Evolutionary conservation across 2,113 vertebrate genomes (phyloP).

Genomic region (Alosa alosa): DNA sequence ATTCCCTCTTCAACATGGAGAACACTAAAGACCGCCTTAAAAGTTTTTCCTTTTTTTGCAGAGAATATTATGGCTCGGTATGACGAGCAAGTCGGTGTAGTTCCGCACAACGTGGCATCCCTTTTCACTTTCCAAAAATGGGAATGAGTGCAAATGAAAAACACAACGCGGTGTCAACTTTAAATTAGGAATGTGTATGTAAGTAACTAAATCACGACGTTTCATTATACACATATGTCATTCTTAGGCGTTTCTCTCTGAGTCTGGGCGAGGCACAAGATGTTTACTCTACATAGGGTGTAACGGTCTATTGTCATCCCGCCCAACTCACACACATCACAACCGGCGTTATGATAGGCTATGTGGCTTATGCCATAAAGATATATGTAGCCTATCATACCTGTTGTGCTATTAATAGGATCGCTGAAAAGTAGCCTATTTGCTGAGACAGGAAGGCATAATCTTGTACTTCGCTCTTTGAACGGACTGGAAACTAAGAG

Average conservation of each 20-base stretch:
- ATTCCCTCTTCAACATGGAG: constrained; percentile 47
- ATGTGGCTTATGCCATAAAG: neutral
- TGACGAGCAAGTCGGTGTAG: neutral
- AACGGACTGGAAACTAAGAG: constrained; percentile 33
- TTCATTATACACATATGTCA: neutral
- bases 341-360: neutral
- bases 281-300: constrained; percentile 4
- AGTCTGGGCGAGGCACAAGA: neutral
- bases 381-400: neutral
- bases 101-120: constrained; percentile 50
- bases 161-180: neutral
- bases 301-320: neutral
- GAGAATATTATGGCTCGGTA: neutral
- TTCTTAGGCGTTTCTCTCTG: neutral
- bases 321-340: neutral
- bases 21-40: neutral
- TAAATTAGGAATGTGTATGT: neutral
- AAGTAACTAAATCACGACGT: neutral
- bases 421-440: neutral
- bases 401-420: neutral
- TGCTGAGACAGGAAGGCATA: neutral
- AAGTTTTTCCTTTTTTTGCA: neutral
- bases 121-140: neutral
- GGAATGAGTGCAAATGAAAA: neutral
- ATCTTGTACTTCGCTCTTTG: constrained; percentile 4